Percentiles rank a stretch among this genome's conserved stretches.
phyloP scores from a whole-genome alignment of 2,113 vertebrate genomes.

The Furnarius figulus region DNA sequence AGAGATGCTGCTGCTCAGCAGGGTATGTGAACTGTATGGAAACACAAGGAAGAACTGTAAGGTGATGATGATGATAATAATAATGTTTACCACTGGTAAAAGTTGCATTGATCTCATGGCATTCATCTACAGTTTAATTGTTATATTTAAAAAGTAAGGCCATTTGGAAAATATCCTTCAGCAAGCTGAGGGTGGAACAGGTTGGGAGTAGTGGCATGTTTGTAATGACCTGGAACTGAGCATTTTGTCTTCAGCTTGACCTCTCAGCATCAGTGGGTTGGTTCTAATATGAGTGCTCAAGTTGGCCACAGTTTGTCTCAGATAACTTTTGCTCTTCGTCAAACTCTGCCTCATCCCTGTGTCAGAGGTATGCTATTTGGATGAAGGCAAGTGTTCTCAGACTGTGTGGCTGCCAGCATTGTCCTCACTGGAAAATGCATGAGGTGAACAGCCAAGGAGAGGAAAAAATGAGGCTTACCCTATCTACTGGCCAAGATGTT shows the following conservation, averaged over 20 bases:
- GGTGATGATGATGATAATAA: neutral
- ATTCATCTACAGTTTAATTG: neutral
- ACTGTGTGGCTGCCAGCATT: neutral
- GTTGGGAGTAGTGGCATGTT: neutral
- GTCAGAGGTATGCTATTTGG: neutral
- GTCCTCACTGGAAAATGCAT: neutral
- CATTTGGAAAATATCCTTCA: neutral
- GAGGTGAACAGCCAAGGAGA: neutral
- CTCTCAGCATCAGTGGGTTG: neutral
- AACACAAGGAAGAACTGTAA: neutral
- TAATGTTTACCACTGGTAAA: neutral
- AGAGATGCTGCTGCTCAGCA: neutral
- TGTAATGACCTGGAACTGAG: neutral
- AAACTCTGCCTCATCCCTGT: neutral
- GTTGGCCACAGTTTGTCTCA: neutral
- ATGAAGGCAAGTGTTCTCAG: rapidly evolving
- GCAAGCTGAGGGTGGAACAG: neutral
- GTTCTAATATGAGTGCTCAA: neutral
- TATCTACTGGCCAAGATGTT: neutral
- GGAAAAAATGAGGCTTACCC: neutral
- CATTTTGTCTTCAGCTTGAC: neutral
- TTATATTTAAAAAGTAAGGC: neutral
- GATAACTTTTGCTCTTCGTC: neutral
- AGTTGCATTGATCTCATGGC: neutral
- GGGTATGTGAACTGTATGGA: neutral